Conservation (phyloP, 1,140 invertebrate genomes). For the Maconellicoccus hirsutus region DNA sequence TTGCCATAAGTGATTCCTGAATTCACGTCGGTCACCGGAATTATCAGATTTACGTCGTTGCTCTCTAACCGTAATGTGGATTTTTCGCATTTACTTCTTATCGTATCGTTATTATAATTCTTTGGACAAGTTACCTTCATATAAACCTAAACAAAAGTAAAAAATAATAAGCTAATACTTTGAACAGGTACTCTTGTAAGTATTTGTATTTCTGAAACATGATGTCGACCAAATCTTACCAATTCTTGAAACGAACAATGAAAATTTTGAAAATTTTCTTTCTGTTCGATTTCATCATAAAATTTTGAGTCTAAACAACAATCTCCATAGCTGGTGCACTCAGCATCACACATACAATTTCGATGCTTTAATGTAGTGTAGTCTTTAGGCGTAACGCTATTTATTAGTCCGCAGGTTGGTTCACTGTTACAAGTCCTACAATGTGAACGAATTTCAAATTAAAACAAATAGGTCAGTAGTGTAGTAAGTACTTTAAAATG, state of each 20-base stretch:
- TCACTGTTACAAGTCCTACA: neutral
- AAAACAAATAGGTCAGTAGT: too few species aligned
- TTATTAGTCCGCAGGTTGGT: neutral
- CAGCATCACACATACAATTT: constrained; percentile 1
- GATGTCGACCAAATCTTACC: neutral
- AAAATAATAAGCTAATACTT: neutral
- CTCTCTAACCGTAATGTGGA: neutral
- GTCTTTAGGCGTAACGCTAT: neutral
- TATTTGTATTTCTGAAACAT: too few species aligned
- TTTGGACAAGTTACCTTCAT: neutral
- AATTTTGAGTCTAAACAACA: neutral
- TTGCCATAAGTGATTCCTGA: neutral
- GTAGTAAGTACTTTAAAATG: too few species aligned
- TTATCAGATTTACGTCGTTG: neutral
- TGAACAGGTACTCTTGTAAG: too few species aligned
- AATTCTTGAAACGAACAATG: neutral
- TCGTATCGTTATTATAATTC: neutral
- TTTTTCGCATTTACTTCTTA: neutral
- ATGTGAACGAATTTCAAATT: too few species aligned
- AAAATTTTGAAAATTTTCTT: neutral
- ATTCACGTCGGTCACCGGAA: neutral
- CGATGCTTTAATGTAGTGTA: neutral
- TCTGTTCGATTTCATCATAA: neutral
- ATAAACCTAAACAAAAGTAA: neutral
- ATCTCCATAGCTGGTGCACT: neutral